Conservation (phyloP, 2,888 invertebrate species). For the Euzetes globulus region DNA sequence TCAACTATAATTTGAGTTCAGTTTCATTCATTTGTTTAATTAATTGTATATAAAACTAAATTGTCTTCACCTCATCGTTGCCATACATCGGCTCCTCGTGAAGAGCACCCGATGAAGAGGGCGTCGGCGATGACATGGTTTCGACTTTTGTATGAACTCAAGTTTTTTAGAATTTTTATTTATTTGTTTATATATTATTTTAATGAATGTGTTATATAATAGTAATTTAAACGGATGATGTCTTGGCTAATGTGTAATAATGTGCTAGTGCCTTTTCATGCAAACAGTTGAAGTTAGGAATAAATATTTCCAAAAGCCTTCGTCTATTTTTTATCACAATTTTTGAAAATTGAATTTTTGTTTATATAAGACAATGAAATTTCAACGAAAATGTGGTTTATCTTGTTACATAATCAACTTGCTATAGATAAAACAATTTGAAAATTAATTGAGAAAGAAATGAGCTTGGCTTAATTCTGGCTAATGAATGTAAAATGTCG, state of each 20-base stretch:
- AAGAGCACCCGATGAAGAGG: constrained; percentile 19
- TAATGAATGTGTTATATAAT: not conserved
- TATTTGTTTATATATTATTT: not conserved
- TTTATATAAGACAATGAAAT: too few relatives aligned
- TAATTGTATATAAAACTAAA: not conserved
- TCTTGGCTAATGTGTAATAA: too few relatives aligned
- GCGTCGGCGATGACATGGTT: constrained; percentile 23
- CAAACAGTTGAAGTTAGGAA: too few relatives aligned
- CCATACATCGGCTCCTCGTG: constrained; percentile 2
- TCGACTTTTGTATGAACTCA: not conserved
- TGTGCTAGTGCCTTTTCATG: too few relatives aligned
- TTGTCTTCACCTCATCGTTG: constrained; percentile 7
- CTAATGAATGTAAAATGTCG: not conserved
- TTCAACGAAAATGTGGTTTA: too few relatives aligned
- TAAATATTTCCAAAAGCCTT: too few relatives aligned
- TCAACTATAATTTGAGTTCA: not conserved
- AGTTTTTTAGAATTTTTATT: not conserved
- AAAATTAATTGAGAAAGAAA: not conserved
- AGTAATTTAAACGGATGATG: not conserved
- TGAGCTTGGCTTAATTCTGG: not conserved
- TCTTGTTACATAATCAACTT: too few relatives aligned
- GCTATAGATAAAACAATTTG: too few relatives aligned
- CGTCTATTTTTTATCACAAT: too few relatives aligned
- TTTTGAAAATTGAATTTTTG: too few relatives aligned
- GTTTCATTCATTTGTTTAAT: not conserved